Evolutionary conservation across 2,797 vertebrate genomes (phyloP), one percentile per base, ranked within the genome.

Genomic region (Echiichthys vipera): DNA sequence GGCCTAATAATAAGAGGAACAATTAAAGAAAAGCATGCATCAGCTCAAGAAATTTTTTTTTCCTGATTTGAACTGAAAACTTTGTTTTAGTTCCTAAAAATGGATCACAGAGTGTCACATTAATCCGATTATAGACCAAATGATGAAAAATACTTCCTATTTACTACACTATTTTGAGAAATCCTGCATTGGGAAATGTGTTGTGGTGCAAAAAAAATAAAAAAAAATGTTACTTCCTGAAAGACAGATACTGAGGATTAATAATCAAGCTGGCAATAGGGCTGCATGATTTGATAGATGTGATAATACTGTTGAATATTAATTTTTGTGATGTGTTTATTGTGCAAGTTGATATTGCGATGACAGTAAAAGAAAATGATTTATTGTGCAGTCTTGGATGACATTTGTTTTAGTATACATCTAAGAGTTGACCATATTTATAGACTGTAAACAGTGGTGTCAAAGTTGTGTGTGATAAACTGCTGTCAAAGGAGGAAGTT

Each of bases 401-500:
- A n/a, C n/a, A n/a, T n/a, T n/a, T n/a, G n/a, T n/a, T n/a, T n/a
- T n/a, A n/a, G 2, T 2, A 51, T 27, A 42, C 34, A n/a, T 32
- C 17, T 1, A 53, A 29, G 3, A 37, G 10, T 0, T 7, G 9
- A n/a, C 0, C 11, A 18, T 25, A 43, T 63, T 42, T 77, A 51
- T 14, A 17, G 7, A 37, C 17, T 34, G 10, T 27, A 34, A 65
- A 58, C 25, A 66, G 24, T 22, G 17, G n/a, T 27, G 30, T 53
- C 12, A 68, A 47, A 57, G 14, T 20, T 53, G 3, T 5, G 8
- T 49, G 17, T 56, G 7, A 74, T 43, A 9, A 57, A 42, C 2
- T 39, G 45, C 3, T 9, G 9, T 22, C 46, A 34, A 78, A 84
- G 75, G 54, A 84, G 84, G 76, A 88, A 90, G 72, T 63, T 69